Evolutionary conservation across 2,797 vertebrate genomes (phyloP).

Genomic region (Mus spretus): DNA sequence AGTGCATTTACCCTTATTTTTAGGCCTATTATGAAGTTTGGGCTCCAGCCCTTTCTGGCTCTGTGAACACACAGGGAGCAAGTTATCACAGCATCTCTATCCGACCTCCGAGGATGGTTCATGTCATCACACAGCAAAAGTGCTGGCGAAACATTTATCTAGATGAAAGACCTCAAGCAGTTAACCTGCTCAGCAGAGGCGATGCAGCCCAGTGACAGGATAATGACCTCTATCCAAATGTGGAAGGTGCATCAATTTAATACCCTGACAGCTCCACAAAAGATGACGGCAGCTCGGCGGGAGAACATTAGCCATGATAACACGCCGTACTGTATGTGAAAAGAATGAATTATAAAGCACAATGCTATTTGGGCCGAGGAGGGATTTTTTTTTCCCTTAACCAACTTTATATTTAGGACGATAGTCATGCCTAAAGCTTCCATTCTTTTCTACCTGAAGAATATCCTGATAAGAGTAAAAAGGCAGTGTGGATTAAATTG

Average conservation of each 20-base stretch:
- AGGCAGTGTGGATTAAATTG: conserved; percentile 56
- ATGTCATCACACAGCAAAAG: conserved; percentile 85
- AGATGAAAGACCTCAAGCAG: conserved; percentile 91
- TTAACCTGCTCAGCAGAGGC: conserved; percentile 90
- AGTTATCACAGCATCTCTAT: conserved; percentile 80
- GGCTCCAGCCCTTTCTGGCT: conserved; percentile 16
- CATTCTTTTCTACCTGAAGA: conserved; percentile 75
- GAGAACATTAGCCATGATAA: conserved; percentile 89
- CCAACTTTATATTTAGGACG: conserved; percentile 84
- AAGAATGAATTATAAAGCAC: conserved; percentile 85
- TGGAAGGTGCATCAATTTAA: conserved; percentile 89
- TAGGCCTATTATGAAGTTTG: conserved; percentile 76
- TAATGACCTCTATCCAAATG: conserved; percentile 90
- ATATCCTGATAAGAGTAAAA: conserved; percentile 77
- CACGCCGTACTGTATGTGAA: conserved; percentile 83
- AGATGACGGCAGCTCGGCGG: conserved; percentile 86
- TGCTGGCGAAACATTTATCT: conserved; percentile 88
- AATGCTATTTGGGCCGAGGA: conserved; percentile 85
- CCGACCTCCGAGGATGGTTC: conserved; percentile 87
- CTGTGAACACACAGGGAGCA: conserved; percentile 77
- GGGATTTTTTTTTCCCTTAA: conserved; percentile 75
- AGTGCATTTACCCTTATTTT: conserved; percentile 74
- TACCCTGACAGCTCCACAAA: conserved; percentile 88
- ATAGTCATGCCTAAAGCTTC: conserved; percentile 83
- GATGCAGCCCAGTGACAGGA: conserved; percentile 86